Evolutionary conservation across 2,113 vertebrate genomes (phyloP).

Genomic region (Cariama cristata): DNA sequence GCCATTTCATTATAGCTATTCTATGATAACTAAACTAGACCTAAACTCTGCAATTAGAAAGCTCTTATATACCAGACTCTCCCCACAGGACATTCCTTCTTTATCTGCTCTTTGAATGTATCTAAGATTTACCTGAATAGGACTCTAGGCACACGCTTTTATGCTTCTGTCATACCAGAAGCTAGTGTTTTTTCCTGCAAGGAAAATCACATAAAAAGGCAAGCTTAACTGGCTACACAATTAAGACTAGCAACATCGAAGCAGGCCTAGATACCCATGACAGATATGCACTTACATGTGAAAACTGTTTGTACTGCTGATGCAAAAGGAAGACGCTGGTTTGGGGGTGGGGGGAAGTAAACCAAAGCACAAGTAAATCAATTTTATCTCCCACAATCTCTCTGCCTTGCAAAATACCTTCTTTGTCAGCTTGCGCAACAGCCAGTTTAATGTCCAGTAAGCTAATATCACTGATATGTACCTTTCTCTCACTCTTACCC

Average conservation of each 20-base stretch:
- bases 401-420: background rate
- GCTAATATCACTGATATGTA: rapidly evolving
- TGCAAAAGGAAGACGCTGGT: background rate
- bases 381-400: background rate
- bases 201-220: background rate
- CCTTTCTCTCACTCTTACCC: background rate
- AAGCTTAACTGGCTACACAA: background rate
- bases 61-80: background rate
- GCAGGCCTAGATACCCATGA: background rate
- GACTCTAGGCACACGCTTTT: background rate
- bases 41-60: background rate
- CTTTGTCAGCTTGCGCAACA: background rate
- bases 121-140: background rate
- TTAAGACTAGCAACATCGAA: background rate
- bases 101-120: background rate
- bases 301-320: background rate
- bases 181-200: background rate
- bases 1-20: background rate
- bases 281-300: background rate
- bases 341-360: rapidly evolving
- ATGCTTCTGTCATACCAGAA: background rate
- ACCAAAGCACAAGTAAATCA: background rate
- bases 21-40: background rate
- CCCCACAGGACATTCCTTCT: background rate
- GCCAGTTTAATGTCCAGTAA: background rate